Percentiles rank a stretch among this genome's conserved stretches.
phyloP scores from a whole-genome alignment of 2,797 vertebrate species.

The Prunella strophiata region DNA sequence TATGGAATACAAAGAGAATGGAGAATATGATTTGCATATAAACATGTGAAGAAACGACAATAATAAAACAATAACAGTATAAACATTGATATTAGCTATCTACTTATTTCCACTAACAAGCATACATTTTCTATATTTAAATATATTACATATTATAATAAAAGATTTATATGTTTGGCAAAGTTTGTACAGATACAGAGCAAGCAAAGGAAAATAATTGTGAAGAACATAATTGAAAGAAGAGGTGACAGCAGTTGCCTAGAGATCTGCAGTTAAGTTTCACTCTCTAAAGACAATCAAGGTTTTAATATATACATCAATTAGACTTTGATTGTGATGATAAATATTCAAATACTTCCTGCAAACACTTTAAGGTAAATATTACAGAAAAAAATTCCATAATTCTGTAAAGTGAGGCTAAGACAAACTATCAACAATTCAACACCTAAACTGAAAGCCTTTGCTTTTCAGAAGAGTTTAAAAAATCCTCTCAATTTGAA shows the following conservation, averaged over 20 bases:
- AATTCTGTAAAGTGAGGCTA: neutral
- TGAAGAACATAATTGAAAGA: neutral
- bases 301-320: neutral
- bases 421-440: neutral
- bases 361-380: neutral
- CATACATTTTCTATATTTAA: neutral
- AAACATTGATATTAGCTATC: neutral
- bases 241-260: neutral
- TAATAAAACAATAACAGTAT: no score
- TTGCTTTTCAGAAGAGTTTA: neutral
- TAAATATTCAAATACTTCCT: neutral
- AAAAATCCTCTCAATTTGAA: neutral
- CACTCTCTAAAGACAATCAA: neutral
- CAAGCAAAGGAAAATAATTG: neutral
- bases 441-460: neutral
- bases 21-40: neutral
- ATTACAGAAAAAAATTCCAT: neutral
- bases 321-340: neutral
- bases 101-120: neutral
- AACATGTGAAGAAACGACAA: neutral
- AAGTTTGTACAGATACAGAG: neutral
- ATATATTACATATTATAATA: neutral
- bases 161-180: neutral
- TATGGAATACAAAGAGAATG: neutral
- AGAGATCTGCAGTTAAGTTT: neutral